Percentiles rank a stretch among this genome's conserved stretches.
Conservation (phyloP, 2,888 invertebrate species). For the Acronicta psi region DNA sequence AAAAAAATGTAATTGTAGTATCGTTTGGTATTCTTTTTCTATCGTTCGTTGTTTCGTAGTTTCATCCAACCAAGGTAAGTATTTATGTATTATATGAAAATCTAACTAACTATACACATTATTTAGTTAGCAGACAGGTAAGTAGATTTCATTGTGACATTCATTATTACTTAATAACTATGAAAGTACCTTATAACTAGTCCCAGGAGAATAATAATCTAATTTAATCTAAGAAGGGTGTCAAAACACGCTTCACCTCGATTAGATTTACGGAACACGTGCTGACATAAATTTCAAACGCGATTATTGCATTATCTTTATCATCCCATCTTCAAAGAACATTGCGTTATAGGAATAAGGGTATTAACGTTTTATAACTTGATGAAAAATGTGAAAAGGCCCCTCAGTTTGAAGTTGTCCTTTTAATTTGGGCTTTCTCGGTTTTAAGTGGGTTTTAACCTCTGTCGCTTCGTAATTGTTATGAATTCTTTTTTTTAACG, state of each 20-base stretch:
- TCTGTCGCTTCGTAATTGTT: conserved; percentile 13
- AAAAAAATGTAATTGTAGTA: too few relatives aligned
- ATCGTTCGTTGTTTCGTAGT: too few relatives aligned
- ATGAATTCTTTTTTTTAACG: conserved; percentile 7
- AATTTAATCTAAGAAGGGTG: conserved; percentile 2
- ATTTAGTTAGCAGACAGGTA: too few relatives aligned
- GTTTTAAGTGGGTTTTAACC: conserved; percentile 9
- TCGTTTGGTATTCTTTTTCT: too few relatives aligned
- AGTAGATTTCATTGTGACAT: too few relatives aligned
- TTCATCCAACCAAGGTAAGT: too few relatives aligned
- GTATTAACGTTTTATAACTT: conserved; percentile 25
- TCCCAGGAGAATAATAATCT: too few relatives aligned
- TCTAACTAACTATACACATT: too few relatives aligned
- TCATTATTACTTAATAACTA: too few relatives aligned
- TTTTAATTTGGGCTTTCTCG: conserved; percentile 17
- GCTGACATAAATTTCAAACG: conserved; percentile 24
- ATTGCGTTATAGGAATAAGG: conserved; percentile 15
- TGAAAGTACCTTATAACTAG: too few relatives aligned
- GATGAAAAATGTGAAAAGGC: conserved; percentile 22
- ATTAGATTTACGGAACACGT: conserved; percentile 24
- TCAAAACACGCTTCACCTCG: conserved; percentile 11
- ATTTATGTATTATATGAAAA: too few relatives aligned
- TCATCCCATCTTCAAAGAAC: conserved; percentile 25
- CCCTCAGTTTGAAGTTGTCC: conserved; percentile 9
- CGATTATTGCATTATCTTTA: conserved; percentile 31